Base-by-base conservation (phyloP, 2,797 vertebrate genomes). In the Ibycter americanus region DNA sequence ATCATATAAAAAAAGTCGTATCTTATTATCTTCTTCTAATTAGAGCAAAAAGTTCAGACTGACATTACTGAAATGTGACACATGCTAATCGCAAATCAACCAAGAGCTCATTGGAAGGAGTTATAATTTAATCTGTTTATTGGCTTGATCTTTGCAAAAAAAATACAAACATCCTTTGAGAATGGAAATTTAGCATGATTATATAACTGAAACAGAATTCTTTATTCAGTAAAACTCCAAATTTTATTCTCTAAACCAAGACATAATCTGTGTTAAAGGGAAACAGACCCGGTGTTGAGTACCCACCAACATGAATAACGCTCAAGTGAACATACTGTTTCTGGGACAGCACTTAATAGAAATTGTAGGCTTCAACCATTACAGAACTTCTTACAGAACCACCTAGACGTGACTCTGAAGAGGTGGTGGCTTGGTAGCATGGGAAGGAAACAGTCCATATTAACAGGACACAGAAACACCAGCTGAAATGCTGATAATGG, bases 51-150 rank as follows among this genome's bases (percentile, higher is more conserved):
- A 19, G 6, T 79, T 87, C 62, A 67, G 61, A 72, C 16, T 71
- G 72, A 83, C 31, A 65, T 61, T 90, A 65, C 40, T 89, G 83
- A 78, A 94, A 55, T 44, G 29, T 84, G 83, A 68, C 90, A 89
- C n/a, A 36, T 4, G 3, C 9, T 88, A 67, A 91, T 65, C 0
- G 0, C 32, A 91, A 90, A 86, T 81, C 85, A 86, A 88, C 44
- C 29, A 71, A 83, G 32, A 79, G 13, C 23, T 90, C 42, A 40
- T 61, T 82, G 51, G 66, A 92, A 87, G 26, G 22, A 68, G 4
- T 5, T 68, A 14, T 47, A 76, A 62, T 91, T 93, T 81, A 76
- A 89, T 83, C 42, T 74, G 62, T 83, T 93, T 61, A 36, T 59
- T 83, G 61, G 6, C 22, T 83, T 85, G 55, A 73, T 88, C 23